Conservation (phyloP, 2,113 vertebrate genomes). For the Atlantisia rogersi region DNA sequence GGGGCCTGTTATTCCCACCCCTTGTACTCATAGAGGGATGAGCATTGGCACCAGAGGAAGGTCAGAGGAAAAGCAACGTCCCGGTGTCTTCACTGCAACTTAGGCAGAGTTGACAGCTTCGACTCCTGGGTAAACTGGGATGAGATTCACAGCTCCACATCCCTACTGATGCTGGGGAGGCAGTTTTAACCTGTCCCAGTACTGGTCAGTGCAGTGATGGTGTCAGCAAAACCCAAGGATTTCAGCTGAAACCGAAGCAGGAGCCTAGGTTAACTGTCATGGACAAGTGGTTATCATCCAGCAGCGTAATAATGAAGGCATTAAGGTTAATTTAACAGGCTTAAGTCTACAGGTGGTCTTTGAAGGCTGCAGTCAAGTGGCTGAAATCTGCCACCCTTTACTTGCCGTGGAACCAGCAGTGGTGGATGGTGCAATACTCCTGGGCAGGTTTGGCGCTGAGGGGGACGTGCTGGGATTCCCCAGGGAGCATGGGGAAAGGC, state of each 20-base stretch:
- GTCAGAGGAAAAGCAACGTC: not conserved
- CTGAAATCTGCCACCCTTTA: constrained; percentile 6
- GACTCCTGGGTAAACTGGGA: not conserved
- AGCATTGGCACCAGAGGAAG: fast-evolving
- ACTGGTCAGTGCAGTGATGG: not conserved
- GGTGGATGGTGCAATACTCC: fast-evolving
- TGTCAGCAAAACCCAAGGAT: not conserved
- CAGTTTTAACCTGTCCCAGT: not conserved
- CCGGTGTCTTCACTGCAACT: not conserved
- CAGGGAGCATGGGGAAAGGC: fast-evolving
- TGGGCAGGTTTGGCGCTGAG: not conserved
- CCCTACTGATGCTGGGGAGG: not conserved
- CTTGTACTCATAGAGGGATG: not conserved
- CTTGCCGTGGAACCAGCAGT: not conserved
- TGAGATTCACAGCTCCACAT: not conserved
- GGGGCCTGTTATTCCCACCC: not conserved
- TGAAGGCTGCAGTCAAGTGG: constrained; percentile 26
- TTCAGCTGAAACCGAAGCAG: constrained; percentile 31
- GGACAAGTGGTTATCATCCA: constrained; percentile 53
- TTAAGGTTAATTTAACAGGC: constrained; percentile 58
- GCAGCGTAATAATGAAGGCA: constrained; percentile 50
- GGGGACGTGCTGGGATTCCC: not conserved
- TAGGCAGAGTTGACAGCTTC: not conserved
- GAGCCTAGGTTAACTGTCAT: constrained; percentile 6
- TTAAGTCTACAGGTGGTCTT: constrained; percentile 61